phyloP scores from a whole-genome alignment of 30 jellyfish, hydroid and myxozoan species.

The Hydra vulgaris region DNA sequence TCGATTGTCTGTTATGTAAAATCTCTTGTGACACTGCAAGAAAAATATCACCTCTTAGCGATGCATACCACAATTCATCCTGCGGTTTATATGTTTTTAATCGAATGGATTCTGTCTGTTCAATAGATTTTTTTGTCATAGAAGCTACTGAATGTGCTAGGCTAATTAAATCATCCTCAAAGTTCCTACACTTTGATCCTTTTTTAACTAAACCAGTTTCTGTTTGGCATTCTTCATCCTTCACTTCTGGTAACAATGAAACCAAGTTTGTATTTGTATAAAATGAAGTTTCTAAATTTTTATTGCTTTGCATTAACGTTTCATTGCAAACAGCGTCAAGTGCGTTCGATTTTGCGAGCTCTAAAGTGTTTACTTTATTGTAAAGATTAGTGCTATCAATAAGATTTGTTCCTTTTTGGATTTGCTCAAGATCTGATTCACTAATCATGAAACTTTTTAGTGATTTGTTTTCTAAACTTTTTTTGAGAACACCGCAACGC shows the following conservation, averaged over 20 bases:
- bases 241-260: neutral
- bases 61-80: conserved; percentile 37
- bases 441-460: neutral
- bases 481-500: neutral
- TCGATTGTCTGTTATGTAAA: neutral
- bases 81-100: conserved; percentile 29
- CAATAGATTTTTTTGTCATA: conserved; percentile 11
- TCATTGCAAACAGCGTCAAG: too few species aligned
- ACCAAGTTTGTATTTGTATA: neutral
- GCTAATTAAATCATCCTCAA: neutral
- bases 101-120: conserved; percentile 24
- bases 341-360: too few species aligned
- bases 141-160: conserved; percentile 7
- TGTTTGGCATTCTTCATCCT: conserved; percentile 10
- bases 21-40: conserved; percentile 20
- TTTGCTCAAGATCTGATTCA: neutral
- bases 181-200: neutral
- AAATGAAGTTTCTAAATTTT: too few species aligned
- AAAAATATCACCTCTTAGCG: conserved; percentile 32
- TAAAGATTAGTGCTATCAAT: neutral
- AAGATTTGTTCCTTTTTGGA: neutral
- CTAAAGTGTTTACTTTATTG: too few species aligned
- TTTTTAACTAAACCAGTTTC: neutral
- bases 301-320: too few species aligned
- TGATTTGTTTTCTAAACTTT: neutral